Evolutionary conservation across 2,113 vertebrate genomes (phyloP), one percentile per base, ranked within the genome.

Genomic region (Phasianus colchicus): DNA sequence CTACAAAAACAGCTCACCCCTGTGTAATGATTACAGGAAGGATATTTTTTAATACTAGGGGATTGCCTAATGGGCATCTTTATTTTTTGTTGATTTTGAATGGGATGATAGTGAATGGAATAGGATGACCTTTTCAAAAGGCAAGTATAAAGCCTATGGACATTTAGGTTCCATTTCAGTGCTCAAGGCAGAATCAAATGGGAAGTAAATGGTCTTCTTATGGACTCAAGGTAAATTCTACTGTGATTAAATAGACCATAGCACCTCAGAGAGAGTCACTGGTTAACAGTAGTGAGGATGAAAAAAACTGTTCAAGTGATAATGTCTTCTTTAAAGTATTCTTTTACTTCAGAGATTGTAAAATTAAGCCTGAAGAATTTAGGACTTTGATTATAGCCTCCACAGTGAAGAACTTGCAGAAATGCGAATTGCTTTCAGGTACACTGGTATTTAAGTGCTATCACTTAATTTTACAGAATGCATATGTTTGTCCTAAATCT

Each of bases 191-290:
- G 50, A 88, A 89, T 22, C 24, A 83, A 81, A 91, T 82, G 71
- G 27, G 48, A 93, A 75, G n/a, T 82, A 90, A 90, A 94, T 88
- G 65, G 52, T 91, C 42, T 91, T 94, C 60, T 88, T 90, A 93
- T 71, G 60, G 38, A 91, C 89, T 92, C 61, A 83, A 89, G 72
- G 52, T 95, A 94, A 95, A 93, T 91, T 89, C 85, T 61, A 47
- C 17, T 9, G 64, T 83, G 45, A 91, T 91, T 95, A 92, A 94
- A 90, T 36, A 81, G 75, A 27, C 52, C 63, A 78, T 60, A 74
- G 75, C 83, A 70, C 80, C 57, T 92, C 72, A 77, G 78, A 48
- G 27, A 92, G 81, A 92, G 38, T 83, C 79, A 88, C 66, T 61
- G 50, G 72, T 80, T 95, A 92, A 60, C 15, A 80, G 17, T 40